phyloP scores from a whole-genome alignment of 1,140 invertebrate genomes.

The Diploscapter pachys region DNA sequence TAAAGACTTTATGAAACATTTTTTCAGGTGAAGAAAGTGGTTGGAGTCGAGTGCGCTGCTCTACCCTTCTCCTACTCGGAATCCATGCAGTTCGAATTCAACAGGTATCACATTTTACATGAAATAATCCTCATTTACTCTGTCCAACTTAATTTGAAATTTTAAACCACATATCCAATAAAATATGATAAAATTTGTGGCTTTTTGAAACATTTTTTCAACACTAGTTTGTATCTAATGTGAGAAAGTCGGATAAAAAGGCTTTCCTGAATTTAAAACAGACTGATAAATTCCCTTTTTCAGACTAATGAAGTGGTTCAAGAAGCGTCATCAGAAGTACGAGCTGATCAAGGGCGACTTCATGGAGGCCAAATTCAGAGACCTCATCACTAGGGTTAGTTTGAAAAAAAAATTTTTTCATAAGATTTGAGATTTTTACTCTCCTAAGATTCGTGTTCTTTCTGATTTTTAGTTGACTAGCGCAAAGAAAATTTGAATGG shows the following conservation, averaged over 20 bases:
- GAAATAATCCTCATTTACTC: too few relatives aligned
- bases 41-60: constrained; percentile 53
- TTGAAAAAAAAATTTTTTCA: too few relatives aligned
- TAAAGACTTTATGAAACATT: background rate
- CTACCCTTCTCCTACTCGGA: constrained; percentile 48
- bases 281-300: background rate
- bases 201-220: constrained; percentile 1
- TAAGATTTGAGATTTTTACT: too few relatives aligned
- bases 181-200: background rate
- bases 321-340: constrained; percentile 46
- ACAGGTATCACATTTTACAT: constrained; percentile 1
- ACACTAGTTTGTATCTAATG: background rate
- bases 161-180: too few relatives aligned
- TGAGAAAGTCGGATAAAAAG: background rate
- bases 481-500: too few relatives aligned
- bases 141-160: too few relatives aligned
- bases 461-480: too few relatives aligned
- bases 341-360: constrained; percentile 50
- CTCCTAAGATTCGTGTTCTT: too few relatives aligned
- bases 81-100: constrained; percentile 48
- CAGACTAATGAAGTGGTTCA: constrained; percentile 54
- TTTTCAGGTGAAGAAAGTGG: constrained; percentile 41
- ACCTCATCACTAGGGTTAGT: constrained; percentile 42
- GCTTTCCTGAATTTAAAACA: background rate
- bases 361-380: constrained; percentile 46